A percentile compares a stretch with the other conserved stretches of the same genome.
Evolutionary conservation across 2,888 invertebrate species (phyloP).

Genomic region (Mythimna albipuncta): DNA sequence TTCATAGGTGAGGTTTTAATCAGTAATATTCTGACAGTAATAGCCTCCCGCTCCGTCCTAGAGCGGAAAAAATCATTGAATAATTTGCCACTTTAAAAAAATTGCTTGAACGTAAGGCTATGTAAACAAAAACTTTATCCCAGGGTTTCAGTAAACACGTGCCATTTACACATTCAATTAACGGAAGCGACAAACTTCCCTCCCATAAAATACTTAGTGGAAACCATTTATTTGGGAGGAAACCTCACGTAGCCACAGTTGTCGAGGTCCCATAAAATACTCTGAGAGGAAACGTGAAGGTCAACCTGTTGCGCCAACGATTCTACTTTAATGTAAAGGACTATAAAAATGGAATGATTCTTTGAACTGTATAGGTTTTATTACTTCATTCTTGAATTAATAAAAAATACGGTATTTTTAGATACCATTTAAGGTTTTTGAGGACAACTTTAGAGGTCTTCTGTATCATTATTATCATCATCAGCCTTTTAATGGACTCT

Average conservation of each 20-base stretch:
- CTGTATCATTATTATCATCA: too few relatives aligned
- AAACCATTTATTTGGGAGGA: slow-evolving; percentile 10
- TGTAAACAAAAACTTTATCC: background rate
- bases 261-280: slow-evolving; percentile 12
- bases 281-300: slow-evolving; percentile 18
- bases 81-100: too few relatives aligned
- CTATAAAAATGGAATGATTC: slow-evolving; percentile 35
- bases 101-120: too few relatives aligned
- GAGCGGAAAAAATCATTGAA: too few relatives aligned
- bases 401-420: too few relatives aligned
- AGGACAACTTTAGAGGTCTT: too few relatives aligned
- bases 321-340: background rate
- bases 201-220: background rate
- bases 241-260: background rate
- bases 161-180: background rate
- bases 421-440: too few relatives aligned
- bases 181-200: slow-evolving; percentile 3
- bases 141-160: background rate
- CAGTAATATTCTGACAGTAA: too few relatives aligned
- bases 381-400: background rate
- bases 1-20: too few relatives aligned
- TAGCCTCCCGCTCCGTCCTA: too few relatives aligned
- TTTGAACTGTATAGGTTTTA: slow-evolving; percentile 1
- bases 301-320: slow-evolving; percentile 52
- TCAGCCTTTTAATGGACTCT: too few relatives aligned